Conservation (phyloP, 2,113 vertebrate genomes). For the Tyrannus savana region DNA sequence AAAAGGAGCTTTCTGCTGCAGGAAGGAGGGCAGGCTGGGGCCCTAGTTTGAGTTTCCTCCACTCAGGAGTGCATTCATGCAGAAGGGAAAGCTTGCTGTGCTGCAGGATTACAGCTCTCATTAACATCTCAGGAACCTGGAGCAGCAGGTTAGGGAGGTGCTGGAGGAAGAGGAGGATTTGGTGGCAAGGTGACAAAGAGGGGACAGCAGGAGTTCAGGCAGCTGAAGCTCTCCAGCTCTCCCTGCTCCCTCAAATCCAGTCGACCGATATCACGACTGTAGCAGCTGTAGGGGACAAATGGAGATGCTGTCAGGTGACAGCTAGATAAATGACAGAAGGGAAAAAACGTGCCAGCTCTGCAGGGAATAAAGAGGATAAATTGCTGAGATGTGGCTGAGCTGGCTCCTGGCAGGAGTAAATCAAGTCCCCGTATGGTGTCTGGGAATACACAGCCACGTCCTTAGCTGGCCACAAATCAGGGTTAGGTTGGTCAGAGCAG, state of each 20-base stretch:
- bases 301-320: neutral
- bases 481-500: neutral
- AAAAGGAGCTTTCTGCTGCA: neutral
- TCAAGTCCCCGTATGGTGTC: neutral
- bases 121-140: neutral
- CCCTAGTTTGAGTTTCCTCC: neutral
- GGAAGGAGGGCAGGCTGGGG: neutral
- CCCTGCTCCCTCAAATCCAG: neutral
- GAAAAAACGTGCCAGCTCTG: neutral
- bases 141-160: neutral
- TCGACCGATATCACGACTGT: neutral
- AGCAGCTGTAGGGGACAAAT: neutral
- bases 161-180: neutral
- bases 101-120: neutral
- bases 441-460: neutral
- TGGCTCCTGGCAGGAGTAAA: constrained; percentile 27
- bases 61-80: neutral
- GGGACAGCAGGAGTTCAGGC: neutral
- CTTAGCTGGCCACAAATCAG: neutral
- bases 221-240: neutral
- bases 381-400: neutral
- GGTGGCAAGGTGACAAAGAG: neutral
- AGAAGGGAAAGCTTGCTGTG: neutral
- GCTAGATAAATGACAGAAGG: neutral
- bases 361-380: neutral